phyloP scores from a whole-genome alignment of 2,888 invertebrate species.

The Cephus rjabovi region DNA sequence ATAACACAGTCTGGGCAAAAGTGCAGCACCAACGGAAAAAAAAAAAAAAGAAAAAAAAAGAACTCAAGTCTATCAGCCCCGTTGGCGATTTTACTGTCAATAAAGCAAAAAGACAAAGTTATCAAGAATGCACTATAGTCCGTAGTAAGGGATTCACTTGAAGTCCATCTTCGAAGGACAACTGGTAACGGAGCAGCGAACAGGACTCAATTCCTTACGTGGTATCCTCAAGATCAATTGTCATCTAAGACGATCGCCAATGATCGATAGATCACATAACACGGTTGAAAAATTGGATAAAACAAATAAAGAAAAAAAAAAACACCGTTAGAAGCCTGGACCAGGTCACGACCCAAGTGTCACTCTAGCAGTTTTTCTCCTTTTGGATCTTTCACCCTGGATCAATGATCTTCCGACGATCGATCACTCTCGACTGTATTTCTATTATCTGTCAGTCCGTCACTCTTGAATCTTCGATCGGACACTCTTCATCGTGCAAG shows the following conservation, averaged over 20 bases:
- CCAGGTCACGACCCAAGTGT: background rate
- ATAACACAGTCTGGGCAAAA: background rate
- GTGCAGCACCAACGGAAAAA: background rate
- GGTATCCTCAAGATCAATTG: background rate
- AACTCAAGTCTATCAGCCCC: background rate
- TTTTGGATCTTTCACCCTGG: background rate
- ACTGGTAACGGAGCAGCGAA: background rate
- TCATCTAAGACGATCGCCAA: background rate
- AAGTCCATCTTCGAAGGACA: constrained; percentile 6
- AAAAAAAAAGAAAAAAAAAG: no score
- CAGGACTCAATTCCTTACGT: background rate
- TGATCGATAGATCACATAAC: background rate
- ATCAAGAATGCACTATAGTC: background rate
- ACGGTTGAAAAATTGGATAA: background rate
- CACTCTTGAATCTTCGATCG: background rate
- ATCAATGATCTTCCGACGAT: background rate
- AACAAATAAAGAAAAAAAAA: background rate
- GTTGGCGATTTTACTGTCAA: background rate
- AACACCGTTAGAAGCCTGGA: background rate
- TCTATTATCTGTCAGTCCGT: background rate
- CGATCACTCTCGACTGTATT: background rate
- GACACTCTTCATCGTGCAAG: background rate
- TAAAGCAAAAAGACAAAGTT: background rate
- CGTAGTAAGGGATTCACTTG: background rate
- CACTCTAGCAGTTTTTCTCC: background rate